Base-by-base conservation (phyloP, 92 coral and sea anemone species). In the Umimayanthus kanabou region DNA sequence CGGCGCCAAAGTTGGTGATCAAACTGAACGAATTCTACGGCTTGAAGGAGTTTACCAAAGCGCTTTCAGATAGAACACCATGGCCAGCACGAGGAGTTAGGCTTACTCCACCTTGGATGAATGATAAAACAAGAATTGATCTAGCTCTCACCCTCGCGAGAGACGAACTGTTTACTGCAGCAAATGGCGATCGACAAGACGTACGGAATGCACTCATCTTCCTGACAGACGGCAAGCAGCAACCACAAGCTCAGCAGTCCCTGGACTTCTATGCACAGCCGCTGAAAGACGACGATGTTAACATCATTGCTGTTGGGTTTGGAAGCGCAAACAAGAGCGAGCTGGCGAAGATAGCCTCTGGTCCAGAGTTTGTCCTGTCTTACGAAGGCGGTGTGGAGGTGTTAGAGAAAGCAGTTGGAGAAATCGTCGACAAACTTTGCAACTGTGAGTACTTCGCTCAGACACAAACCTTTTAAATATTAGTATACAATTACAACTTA, bases 161-260 rank as follows among this genome's bases (percentile, higher is more conserved):
- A 0, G n/a, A 42, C 1, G 25, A 82, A 1, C 33, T 82, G 9
- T 82, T 82, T 42, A 42, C 33, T 39, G 23, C 0, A n/a, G 22
- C 9, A 67, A 67, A 82, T 29, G 86, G 86, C 25, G 74, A 82
- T 82, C 74, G 86, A 67, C 57, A 50, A 66, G 37, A 42, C 6
- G 86, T 82, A 23, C 76, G 86, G 2, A 29, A 82, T 67, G 86
- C 57, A 67, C 76, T 82, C 13, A 82, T 82, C 75, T 67, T 82
- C 39, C 49, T 82, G 76, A 82, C 86, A 13, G 86, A 82, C 29
- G 86, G 86, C 15, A 28, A 11, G 50, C 86, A 82, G 16, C 66
- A 67, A 0, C 86, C 76, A 58, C 10, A 55, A 40, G 76, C 76
- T 9, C 37, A 23, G 13, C 7, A 25, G 9, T 6, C 75, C 16